Evolutionary conservation across 2,888 invertebrate species (phyloP).

Genomic region (Geophilus truncorum): DNA sequence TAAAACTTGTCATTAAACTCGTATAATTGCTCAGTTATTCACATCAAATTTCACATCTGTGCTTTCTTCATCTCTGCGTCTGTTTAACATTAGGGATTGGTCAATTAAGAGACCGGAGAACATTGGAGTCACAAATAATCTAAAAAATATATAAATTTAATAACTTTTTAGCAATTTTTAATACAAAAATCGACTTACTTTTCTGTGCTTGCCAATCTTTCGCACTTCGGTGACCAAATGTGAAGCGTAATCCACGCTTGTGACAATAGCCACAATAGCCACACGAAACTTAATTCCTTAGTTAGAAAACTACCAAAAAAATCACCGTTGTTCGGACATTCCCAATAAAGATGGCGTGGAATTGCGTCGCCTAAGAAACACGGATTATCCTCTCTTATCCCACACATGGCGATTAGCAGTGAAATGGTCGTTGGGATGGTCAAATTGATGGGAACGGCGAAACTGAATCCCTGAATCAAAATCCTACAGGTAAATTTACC

Average conservation of each 20-base stretch:
- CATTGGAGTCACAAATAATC: conserved; percentile 85
- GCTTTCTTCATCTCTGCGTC: conserved; percentile 81
- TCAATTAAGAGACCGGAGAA: conserved; percentile 87
- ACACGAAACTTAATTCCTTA: conserved; percentile 85
- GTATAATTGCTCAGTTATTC: too few relatives aligned
- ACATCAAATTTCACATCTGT: conserved; percentile 85
- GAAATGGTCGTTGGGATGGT: conserved; percentile 87
- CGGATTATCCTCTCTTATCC: conserved; percentile 75
- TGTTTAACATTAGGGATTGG: conserved; percentile 88
- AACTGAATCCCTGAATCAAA: conserved; percentile 93
- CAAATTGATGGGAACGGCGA: conserved; percentile 91
- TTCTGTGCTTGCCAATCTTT: conserved; percentile 92
- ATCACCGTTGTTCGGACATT: conserved; percentile 70
- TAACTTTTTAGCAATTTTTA: neutral
- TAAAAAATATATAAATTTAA: conserved; percentile 38
- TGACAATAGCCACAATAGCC: conserved; percentile 86
- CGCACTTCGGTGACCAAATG: conserved; percentile 97
- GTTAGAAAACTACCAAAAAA: conserved; percentile 77
- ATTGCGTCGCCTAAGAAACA: conserved; percentile 82
- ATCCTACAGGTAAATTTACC: conserved; percentile 95
- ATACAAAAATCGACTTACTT: conserved; percentile 52
- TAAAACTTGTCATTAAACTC: too few relatives aligned
- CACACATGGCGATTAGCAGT: conserved; percentile 79
- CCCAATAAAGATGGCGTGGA: conserved; percentile 86
- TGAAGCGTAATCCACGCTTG: conserved; percentile 96